Conservation (phyloP, 2,797 vertebrate species). For the Cyprinella venusta region DNA sequence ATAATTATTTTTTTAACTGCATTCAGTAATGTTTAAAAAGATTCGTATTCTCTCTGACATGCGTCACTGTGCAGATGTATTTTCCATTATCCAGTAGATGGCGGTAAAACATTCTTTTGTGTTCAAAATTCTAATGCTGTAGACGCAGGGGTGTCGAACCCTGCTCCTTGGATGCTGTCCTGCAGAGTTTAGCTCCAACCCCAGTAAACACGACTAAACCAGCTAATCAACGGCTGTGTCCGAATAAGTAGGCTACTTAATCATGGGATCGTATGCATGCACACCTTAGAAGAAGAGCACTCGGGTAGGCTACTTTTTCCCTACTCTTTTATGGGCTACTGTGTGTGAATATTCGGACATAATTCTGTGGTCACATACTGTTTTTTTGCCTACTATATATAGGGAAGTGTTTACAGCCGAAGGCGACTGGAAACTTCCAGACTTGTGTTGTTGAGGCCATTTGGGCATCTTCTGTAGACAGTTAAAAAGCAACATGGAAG, state of each 20-base stretch:
- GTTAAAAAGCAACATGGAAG: not conserved
- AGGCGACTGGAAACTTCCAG: not conserved
- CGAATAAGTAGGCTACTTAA: not conserved
- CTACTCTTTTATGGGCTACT: not conserved
- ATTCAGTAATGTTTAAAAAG: not conserved
- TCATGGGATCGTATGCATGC: not conserved
- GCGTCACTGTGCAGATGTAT: not conserved
- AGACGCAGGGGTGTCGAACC: not conserved
- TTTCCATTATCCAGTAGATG: slow-evolving; percentile 35
- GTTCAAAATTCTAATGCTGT: not conserved
- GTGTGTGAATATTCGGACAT: not conserved
- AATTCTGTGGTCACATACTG: not conserved
- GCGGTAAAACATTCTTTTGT: slow-evolving; percentile 21
- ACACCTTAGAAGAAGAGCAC: not conserved
- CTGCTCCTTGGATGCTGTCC: not conserved
- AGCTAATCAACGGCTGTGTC: not conserved
- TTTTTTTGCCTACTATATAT: not conserved
- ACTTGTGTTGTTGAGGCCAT: not conserved
- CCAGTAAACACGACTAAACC: not conserved
- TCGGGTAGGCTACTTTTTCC: not conserved
- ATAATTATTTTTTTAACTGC: not conserved
- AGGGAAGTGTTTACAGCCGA: not conserved
- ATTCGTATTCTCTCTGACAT: not conserved
- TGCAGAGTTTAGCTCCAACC: not conserved
- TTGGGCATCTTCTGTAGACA: not conserved